Evolutionary conservation across 2,888 invertebrate genomes (phyloP).

Genomic region (Thereva nobilitata): DNA sequence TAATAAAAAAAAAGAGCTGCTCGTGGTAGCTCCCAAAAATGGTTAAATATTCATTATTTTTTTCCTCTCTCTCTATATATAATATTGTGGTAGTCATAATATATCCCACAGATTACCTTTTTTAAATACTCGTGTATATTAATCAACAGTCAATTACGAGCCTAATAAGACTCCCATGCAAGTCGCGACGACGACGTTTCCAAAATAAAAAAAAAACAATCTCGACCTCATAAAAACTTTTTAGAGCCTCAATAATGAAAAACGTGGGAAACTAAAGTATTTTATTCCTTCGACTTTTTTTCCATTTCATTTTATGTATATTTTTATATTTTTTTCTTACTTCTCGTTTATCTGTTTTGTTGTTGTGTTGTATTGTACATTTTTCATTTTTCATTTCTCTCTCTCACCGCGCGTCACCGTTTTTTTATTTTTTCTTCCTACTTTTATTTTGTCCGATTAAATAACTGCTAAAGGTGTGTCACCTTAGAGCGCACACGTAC

Average conservation of each 20-base stretch:
- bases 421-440: slow-evolving; percentile 41
- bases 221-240: slow-evolving; percentile 8
- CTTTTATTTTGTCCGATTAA: slow-evolving; percentile 45
- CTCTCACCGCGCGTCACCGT: slow-evolving; percentile 38
- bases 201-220: no score
- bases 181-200: no score
- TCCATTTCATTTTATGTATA: slow-evolving; percentile 10
- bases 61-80: no score
- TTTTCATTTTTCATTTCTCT: slow-evolving; percentile 35
- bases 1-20: no score
- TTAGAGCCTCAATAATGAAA: slow-evolving; percentile 6
- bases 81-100: no score
- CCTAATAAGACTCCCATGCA: no score
- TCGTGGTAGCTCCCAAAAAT: no score
- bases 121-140: no score
- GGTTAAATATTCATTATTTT: no score
- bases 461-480: slow-evolving; percentile 49
- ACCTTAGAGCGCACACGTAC: slow-evolving; percentile 35
- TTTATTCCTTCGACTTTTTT: slow-evolving; percentile 3
- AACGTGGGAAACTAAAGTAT: slow-evolving; percentile 20
- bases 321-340: not conserved
- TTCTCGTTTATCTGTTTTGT: no score
- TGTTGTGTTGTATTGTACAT: slow-evolving; percentile 11
- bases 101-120: no score
- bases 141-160: no score